These are phyloP conservation scores for Drosophila recens DNA, from an alignment of 2,888 invertebrate species.

Conservation along the genomic window DNA sequence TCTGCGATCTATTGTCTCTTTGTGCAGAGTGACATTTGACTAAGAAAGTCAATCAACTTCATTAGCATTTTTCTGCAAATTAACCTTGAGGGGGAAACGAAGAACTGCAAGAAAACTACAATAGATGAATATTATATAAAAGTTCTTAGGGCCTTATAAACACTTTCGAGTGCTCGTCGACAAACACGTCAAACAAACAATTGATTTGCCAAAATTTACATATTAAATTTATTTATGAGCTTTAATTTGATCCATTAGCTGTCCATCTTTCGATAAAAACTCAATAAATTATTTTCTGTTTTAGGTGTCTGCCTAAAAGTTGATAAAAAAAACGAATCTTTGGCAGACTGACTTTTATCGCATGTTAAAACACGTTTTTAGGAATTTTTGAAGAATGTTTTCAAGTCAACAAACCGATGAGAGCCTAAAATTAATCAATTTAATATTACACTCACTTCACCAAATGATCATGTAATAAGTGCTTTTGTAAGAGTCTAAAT, in stretches of 20 bases:
- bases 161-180: slow-evolving; percentile 9
- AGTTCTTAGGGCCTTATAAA: background rate
- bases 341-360: background rate
- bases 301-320: slow-evolving; percentile 6
- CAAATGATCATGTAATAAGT: background rate
- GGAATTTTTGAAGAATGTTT: slow-evolving; percentile 25
- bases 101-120: slow-evolving; percentile 1
- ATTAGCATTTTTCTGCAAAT: slow-evolving; percentile 25
- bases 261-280: slow-evolving; percentile 10
- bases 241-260: slow-evolving; percentile 36
- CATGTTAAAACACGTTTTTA: slow-evolving; percentile 26
- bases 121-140: background rate
- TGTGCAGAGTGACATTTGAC: slow-evolving; percentile 6
- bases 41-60: slow-evolving; percentile 8
- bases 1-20: background rate
- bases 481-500: background rate
- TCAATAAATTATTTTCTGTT: slow-evolving; percentile 9
- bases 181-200: background rate
- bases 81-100: background rate
- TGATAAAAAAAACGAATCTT: slow-evolving; percentile 12
- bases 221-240: slow-evolving; percentile 13
- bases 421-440: slow-evolving; percentile 14
- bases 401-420: background rate
- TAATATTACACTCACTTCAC: background rate
- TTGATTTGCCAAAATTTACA: slow-evolving; percentile 19